Evolutionary conservation across 2,113 vertebrate genomes (phyloP).

Genomic region (Onychostoma macrolepis): DNA sequence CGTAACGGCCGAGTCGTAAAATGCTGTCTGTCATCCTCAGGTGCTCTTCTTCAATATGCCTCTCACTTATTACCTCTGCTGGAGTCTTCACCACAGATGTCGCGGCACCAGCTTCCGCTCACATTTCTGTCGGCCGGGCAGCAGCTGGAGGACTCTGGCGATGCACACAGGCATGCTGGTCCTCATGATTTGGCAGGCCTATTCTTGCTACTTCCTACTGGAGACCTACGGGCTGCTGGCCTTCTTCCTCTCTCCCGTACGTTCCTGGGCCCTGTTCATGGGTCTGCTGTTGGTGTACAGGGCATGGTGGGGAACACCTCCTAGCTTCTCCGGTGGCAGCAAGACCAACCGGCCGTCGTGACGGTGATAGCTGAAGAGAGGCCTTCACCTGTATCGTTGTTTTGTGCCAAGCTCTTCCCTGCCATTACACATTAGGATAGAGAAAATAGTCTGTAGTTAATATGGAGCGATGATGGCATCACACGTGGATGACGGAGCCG

Average conservation of each 20-base stretch:
- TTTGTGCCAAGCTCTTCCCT: constrained; percentile 45
- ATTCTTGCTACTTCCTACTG: constrained; percentile 89
- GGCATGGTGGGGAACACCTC: constrained; percentile 81
- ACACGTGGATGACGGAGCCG: background rate
- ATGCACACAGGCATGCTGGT: constrained; percentile 81
- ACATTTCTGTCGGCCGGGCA: constrained; percentile 76
- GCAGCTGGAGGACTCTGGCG: constrained; percentile 63
- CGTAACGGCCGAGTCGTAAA: background rate
- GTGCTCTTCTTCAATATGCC: constrained; percentile 93
- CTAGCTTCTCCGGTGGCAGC: constrained; percentile 73
- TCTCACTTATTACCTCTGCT: constrained; percentile 89
- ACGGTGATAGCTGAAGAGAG: constrained; percentile 61
- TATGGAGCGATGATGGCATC: background rate
- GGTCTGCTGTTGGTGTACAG: constrained; percentile 78
- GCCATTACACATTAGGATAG: background rate
- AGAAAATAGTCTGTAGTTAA: background rate
- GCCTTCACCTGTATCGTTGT: background rate
- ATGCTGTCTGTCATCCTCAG: constrained; percentile 68
- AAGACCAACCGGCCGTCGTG: constrained; percentile 80
- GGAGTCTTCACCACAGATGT: constrained; percentile 88
- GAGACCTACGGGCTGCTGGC: constrained; percentile 86
- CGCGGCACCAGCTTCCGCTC: constrained; percentile 85
- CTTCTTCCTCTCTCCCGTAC: constrained; percentile 89
- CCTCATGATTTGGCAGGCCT: constrained; percentile 88
- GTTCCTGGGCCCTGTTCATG: constrained; percentile 84